Evolutionary conservation across 2,113 vertebrate genomes (phyloP).

Genomic region (Pluvianellus socialis): DNA sequence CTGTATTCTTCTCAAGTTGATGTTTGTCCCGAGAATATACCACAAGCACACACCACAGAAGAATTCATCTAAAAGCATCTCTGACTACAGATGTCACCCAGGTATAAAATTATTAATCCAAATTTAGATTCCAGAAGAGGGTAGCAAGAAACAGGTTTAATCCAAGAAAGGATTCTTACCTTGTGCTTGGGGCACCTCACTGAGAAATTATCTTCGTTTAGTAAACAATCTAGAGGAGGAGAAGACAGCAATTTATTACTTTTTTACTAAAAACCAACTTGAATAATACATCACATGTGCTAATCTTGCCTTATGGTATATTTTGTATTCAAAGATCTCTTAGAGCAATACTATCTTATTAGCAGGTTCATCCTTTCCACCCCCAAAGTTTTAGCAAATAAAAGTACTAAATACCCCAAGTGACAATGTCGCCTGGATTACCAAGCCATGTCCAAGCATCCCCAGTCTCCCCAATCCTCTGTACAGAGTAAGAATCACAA

Average conservation of each 20-base stretch:
- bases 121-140: background rate
- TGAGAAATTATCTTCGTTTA: slow-evolving; percentile 98
- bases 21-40: background rate
- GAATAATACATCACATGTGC: background rate
- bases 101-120: background rate
- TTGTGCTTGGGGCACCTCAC: slow-evolving; percentile 99
- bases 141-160: background rate
- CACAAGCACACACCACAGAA: background rate
- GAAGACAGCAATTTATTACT: slow-evolving; percentile 30
- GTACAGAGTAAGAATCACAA: background rate
- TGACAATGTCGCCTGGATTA: background rate
- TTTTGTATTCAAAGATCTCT: background rate
- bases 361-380: background rate
- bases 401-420: background rate
- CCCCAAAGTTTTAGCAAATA: background rate
- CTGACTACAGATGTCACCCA: background rate
- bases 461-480: fast-evolving
- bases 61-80: background rate
- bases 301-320: background rate
- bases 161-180: slow-evolving; percentile 77
- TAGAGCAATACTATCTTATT: background rate
- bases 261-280: background rate
- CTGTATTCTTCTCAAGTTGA: background rate
- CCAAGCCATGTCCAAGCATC: background rate
- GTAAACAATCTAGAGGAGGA: slow-evolving; percentile 88